A percentile compares a stretch with the other conserved stretches of the same genome.
phyloP scores from a whole-genome alignment of 2,888 invertebrate species.

The Mamestra brassicae region DNA sequence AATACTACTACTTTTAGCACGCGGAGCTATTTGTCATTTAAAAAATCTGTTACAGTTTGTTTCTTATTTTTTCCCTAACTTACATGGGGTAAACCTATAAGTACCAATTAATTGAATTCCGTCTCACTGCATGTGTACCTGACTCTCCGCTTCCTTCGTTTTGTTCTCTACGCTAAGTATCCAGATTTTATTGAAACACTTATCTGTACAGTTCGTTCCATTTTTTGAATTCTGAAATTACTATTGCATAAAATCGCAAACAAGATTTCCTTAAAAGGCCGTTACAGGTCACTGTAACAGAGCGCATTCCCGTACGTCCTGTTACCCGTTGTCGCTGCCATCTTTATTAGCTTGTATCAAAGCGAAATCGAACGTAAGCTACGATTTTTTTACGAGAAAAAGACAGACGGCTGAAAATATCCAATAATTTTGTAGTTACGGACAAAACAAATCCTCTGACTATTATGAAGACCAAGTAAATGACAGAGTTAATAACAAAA shows the following conservation, averaged over 20 bases:
- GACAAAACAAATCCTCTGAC: neutral
- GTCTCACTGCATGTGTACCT: no score
- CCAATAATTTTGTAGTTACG: neutral
- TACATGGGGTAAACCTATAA: no score
- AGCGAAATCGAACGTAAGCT: neutral
- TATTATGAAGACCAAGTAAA: neutral
- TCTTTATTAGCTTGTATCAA: neutral
- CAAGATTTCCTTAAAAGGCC: neutral
- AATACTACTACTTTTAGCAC: neutral
- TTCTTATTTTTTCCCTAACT: no score
- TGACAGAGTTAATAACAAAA: neutral
- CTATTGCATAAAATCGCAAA: neutral
- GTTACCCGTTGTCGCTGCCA: neutral
- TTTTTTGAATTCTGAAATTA: neutral
- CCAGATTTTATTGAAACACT: neutral
- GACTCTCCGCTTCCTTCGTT: no score
- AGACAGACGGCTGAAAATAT: no score
- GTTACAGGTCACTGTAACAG: neutral
- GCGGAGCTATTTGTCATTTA: neutral
- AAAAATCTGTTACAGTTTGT: neutral
- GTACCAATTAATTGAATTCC: no score
- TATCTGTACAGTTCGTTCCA: neutral
- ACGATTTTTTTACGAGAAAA: neutral
- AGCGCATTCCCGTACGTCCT: neutral
- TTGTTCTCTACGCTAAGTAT: neutral